Evolutionary conservation across 2,113 vertebrate genomes (phyloP), one percentile per base, ranked within the genome.

Genomic region (Callocephalon fimbriatum): DNA sequence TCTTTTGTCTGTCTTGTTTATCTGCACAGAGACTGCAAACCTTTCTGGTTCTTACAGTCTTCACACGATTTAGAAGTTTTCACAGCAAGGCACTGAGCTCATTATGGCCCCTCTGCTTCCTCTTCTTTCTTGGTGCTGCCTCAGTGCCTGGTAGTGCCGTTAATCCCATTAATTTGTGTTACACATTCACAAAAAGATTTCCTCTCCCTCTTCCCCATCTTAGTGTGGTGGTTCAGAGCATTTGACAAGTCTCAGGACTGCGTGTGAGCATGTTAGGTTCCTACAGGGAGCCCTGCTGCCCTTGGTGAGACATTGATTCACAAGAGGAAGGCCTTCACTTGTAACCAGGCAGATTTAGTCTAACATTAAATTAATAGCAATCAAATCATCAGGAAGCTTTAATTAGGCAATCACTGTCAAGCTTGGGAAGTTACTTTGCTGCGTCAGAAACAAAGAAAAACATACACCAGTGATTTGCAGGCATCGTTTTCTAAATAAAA

Each of bases 81-180:
- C 63, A 32, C 31, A 73, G 73, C 47, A 56, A 83, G 63, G 31
- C 71, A 48, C 47, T 61, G 44, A 79, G 84, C 62, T 92, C n/a
- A 11, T 84, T 90, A 63, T 17, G 12, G 32, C 18, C 23, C 38
- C 85, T 93, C 44, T 42, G n/a, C 51, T 75, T 65, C 72, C 15
- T 51, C 26, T n/a, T 77, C 31, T 58, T 85, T 59, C 50, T 68
- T 65, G 44, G 32, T 40, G 25, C 63, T 92, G n/a, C 48, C 29
- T 91, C 44, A 31, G 32, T 93, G 81, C n/a, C 48, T 63, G 62
- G 26, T 74, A 63, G 25, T 37, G 21, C 53, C 84, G 56, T 89
- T 89, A 81, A 72, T 82, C 31, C 77, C n/a, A 74, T 89, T 82
- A 93, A 87, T 71, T 93, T 73, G 61, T 89, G 73, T 58, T 51